Percentiles rank a stretch among this genome's conserved stretches.
These are phyloP conservation scores for Flexamia atlantica DNA, from an alignment of 2,888 invertebrate genomes.

Conservation along the genomic window DNA sequence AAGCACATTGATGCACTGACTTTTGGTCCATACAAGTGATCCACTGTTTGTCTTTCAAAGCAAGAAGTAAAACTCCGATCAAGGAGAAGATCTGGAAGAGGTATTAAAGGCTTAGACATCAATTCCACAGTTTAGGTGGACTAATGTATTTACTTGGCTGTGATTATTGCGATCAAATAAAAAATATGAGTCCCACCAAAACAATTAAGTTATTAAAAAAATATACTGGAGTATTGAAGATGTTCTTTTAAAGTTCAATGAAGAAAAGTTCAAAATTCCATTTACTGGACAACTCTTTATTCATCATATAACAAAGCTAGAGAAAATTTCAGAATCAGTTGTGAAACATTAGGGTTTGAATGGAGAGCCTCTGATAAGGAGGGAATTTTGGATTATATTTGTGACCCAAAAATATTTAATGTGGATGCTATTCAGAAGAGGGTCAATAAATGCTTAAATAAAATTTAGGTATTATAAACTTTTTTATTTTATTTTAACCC, in stretches of 20 bases:
- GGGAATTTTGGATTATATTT: background rate
- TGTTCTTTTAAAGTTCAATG: background rate
- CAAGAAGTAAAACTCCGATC: background rate
- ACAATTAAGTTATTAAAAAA: background rate
- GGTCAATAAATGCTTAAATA: background rate
- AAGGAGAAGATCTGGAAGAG: background rate
- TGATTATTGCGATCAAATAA: constrained; percentile 18
- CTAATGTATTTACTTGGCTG: constrained; percentile 26
- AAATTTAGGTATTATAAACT: background rate
- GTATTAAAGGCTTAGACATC: constrained; percentile 8
- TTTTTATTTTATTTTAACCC: too few relatives aligned
- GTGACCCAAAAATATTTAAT: background rate
- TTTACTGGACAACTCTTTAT: constrained; percentile 1
- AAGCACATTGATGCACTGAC: constrained; percentile 1
- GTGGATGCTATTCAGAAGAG: background rate
- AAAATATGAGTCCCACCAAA: background rate
- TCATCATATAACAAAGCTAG: constrained; percentile 24
- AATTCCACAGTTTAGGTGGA: constrained; percentile 21
- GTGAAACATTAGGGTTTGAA: constrained; percentile 19
- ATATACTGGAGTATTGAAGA: background rate
- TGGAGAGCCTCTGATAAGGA: background rate
- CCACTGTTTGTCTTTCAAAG: constrained; percentile 1
- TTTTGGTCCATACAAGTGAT: background rate
- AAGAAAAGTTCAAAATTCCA: constrained; percentile 13
- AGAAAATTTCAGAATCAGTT: background rate